These are phyloP conservation scores for Euura lappo DNA, from an alignment of 1,140 invertebrate genomes.

Conservation along the genomic window DNA sequence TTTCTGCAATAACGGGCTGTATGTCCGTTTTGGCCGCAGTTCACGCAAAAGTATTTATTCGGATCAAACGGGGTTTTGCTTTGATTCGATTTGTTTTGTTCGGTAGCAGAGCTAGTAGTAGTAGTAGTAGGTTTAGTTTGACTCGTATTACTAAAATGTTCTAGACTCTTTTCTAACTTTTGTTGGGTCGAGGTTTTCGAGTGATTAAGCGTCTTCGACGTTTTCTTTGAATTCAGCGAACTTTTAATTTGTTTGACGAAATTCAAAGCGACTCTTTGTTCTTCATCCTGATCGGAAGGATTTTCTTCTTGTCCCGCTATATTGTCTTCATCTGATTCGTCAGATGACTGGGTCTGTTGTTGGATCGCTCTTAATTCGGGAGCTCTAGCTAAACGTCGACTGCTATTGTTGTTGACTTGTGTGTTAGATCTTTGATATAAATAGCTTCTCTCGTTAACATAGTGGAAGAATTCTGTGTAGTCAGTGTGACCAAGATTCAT, in stretches of 20 bases:
- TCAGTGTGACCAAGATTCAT: not conserved
- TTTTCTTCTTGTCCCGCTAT: not conserved
- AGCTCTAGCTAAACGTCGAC: not conserved
- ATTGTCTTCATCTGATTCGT: not conserved
- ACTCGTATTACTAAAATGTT: constrained; percentile 13
- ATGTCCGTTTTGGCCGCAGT: not conserved
- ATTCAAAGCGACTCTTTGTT: not conserved
- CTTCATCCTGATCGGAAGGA: constrained; percentile 5
- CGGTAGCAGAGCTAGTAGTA: not conserved
- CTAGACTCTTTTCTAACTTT: constrained; percentile 16
- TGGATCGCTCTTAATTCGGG: not conserved
- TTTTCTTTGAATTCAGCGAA: not conserved
- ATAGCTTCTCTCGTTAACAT: not conserved
- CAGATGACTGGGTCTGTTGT: not conserved
- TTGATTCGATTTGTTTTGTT: not conserved
- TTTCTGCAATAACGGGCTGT: not conserved
- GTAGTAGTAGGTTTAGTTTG: constrained; percentile 2
- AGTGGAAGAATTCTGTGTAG: not conserved
- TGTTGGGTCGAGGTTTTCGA: constrained; percentile 11
- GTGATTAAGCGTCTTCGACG: not conserved
- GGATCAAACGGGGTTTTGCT: constrained; percentile 1
- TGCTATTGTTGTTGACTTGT: not conserved
- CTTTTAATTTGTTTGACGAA: not conserved
- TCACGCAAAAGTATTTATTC: constrained; percentile 15
- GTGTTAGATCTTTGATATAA: not conserved